A percentile compares a stretch with the other conserved stretches of the same genome.
phyloP scores from a whole-genome alignment of 1,140 invertebrate genomes.

The Zaprionus inermis region DNA sequence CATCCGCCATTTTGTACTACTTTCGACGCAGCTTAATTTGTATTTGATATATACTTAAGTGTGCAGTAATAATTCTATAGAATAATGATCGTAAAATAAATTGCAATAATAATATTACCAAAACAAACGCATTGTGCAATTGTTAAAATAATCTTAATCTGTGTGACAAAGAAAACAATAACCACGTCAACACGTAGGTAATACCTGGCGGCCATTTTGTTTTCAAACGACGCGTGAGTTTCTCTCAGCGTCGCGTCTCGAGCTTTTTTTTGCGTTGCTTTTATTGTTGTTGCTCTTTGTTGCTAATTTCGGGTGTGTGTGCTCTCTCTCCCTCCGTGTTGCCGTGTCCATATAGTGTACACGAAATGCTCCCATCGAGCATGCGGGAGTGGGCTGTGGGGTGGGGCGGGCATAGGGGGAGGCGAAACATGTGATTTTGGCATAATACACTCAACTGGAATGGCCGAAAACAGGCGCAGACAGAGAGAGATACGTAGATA shows the following conservation, averaged over 20 bases:
- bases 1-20: not conserved
- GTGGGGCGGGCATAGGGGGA: not conserved
- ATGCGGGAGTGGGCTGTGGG: not conserved
- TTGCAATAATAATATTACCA: not conserved
- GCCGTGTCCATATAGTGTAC: conserved; percentile 19
- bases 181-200: conserved; percentile 57
- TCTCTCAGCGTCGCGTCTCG: conserved; percentile 41
- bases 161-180: conserved; percentile 16
- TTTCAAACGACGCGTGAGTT: conserved; percentile 44
- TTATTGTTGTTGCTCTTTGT: conserved; percentile 40
- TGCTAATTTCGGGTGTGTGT: conserved; percentile 62
- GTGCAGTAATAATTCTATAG: not conserved
- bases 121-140: not conserved
- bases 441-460: not conserved
- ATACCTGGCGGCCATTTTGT: conserved; percentile 74
- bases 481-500: not conserved
- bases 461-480: not conserved
- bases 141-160: conserved; percentile 34
- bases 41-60: not conserved
- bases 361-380: not conserved
- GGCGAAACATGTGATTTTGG: conserved; percentile 44
- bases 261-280: conserved; percentile 45
- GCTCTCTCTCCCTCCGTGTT: conserved; percentile 25
- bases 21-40: not conserved
- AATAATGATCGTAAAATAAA: not conserved